Conservation (phyloP, 2,113 vertebrate species). For the Passerina amoena region DNA sequence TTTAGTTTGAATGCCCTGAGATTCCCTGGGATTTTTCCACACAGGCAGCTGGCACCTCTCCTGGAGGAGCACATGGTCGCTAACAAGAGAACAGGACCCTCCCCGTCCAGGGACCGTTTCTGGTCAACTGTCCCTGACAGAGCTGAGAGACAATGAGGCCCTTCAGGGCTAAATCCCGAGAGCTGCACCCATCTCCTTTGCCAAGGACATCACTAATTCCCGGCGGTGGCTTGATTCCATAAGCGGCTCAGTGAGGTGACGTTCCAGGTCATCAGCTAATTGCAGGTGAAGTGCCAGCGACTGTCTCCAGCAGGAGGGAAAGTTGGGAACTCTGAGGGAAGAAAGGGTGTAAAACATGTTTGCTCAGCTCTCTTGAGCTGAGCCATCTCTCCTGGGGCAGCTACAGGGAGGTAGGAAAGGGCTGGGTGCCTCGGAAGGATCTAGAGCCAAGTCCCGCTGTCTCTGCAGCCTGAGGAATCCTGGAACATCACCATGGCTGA, state of each 20-base stretch:
- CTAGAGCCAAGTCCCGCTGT: rapidly evolving
- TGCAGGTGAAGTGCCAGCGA: slow-evolving; percentile 28
- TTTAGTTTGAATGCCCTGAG: not conserved
- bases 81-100: not conserved
- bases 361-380: not conserved
- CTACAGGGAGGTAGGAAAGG: not conserved
- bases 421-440: not conserved
- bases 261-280: slow-evolving; percentile 56
- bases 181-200: slow-evolving; percentile 22
- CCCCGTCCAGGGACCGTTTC: not conserved
- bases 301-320: slow-evolving; percentile 26
- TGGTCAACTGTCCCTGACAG: not conserved
- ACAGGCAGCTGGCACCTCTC: not conserved
- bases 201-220: slow-evolving; percentile 65
- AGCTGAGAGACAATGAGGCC: slow-evolving; percentile 8
- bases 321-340: not conserved
- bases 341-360: not conserved
- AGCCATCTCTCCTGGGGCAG: not conserved
- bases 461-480: not conserved
- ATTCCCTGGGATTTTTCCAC: not conserved
- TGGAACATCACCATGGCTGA: rapidly evolving
- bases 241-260: slow-evolving; percentile 55
- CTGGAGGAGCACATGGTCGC: not conserved
- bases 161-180: slow-evolving; percentile 11
- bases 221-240: slow-evolving; percentile 18